Evolutionary conservation across 2,797 vertebrate species (phyloP).

Genomic region (Pipistrellus kuhlii): DNA sequence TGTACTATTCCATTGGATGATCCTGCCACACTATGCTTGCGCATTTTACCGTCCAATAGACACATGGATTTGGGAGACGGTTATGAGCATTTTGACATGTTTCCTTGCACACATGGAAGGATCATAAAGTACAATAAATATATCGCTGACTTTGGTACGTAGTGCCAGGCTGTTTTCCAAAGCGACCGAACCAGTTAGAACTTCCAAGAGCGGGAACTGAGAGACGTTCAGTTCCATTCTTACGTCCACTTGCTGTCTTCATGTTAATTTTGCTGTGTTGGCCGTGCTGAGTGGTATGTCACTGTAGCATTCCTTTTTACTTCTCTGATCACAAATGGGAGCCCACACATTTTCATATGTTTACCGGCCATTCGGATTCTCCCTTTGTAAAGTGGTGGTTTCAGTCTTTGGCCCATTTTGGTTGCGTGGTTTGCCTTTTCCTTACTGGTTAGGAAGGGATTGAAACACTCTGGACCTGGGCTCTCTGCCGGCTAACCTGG

Average conservation of each 20-base stretch:
- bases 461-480: neutral
- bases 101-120: neutral
- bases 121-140: neutral
- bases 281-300: neutral
- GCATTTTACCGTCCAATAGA: neutral
- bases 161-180: neutral
- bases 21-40: neutral
- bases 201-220: neutral
- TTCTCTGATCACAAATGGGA: neutral
- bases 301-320: neutral
- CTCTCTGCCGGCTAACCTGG: neutral
- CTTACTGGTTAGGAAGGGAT: neutral
- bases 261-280: neutral
- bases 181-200: neutral
- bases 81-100: neutral
- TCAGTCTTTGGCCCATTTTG: neutral
- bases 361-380: neutral
- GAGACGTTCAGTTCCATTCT: neutral
- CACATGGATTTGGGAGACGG: neutral
- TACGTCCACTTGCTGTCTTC: neutral
- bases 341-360: neutral
- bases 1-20: neutral
- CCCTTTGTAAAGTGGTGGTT: neutral
- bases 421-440: conserved; percentile 15
- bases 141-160: too few species aligned